Base-by-base conservation (phyloP, 2,113 vertebrate species). In the Cacatua alba region DNA sequence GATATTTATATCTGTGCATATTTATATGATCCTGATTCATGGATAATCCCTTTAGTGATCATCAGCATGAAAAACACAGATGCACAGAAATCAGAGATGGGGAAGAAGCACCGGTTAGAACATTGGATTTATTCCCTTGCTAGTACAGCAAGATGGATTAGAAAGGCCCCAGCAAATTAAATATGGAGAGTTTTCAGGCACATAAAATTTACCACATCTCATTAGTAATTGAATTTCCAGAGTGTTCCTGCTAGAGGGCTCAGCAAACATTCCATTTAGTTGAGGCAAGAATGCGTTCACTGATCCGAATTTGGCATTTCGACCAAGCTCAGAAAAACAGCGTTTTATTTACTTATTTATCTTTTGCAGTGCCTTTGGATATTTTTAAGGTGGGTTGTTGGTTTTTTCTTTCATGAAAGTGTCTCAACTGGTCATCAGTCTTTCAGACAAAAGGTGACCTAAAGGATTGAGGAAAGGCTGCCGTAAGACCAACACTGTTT, bases 151-250 rank as follows among this genome's bases (percentile, higher is more conserved):
- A 89, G 48, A 86, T 76, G 25, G 78, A 92, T 82, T 62, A 87
- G 52, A 48, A 91, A 89, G 18, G 8, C 41, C 57, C 5, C 21
- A 62, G 43, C 65, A 89, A 94, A 92, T 85, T 85, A 92, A 72
- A 91, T 72, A 76, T 41, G 77, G 70, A 85, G 49, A 79, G 33
- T 90, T 92, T 92, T 94, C 78, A 82, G 74, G 31, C 21, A 69
- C 31, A 26, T 57, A 85, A 39, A 70, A 92, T 94, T 88, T 79
- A 90, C 37, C 74, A 46, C 33, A 39, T 87, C 68, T 78, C n/a
- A 62, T 96, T 92, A 94, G 91, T 72, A 94, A 84, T 18, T 79
- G 62, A 94, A 26, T 89, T 92, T 95, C 59, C 46, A 82, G 48
- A 71, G 12, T n/a, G 9, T 44, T 92, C 74, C 57, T 92, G 35